Evolutionary conservation across 2,888 invertebrate genomes (phyloP).

Genomic region (Hypolimnas misippus): DNA sequence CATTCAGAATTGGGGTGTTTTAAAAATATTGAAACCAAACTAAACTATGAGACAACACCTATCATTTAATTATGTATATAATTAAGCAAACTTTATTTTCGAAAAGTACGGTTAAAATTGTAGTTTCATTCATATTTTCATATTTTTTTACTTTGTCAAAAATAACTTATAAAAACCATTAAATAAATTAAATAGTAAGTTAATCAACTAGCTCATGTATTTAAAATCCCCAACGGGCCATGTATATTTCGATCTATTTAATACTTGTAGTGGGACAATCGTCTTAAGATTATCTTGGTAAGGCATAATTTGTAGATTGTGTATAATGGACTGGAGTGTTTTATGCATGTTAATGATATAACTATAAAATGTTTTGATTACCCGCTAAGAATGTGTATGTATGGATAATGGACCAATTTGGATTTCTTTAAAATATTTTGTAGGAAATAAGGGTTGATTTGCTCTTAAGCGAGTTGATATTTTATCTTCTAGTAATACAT

Average conservation of each 20-base stretch:
- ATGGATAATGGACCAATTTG: neutral
- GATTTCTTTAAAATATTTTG: neutral
- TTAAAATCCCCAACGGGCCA: neutral
- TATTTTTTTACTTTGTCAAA: no score
- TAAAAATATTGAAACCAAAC: no score
- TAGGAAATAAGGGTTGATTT: neutral
- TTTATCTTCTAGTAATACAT: no score
- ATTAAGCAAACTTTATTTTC: no score
- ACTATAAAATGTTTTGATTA: conserved; percentile 36
- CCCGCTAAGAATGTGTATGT: conserved; percentile 17
- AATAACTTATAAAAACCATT: no score
- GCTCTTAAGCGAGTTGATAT: no score
- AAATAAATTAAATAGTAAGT: no score
- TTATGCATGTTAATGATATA: conserved; percentile 66
- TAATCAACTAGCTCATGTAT: neutral
- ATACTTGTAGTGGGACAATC: conserved; percentile 56
- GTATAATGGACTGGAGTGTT: conserved; percentile 75
- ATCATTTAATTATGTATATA: no score
- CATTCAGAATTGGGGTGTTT: no score
- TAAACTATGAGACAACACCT: no score
- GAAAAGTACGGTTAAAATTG: no score
- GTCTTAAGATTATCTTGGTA: conserved; percentile 58
- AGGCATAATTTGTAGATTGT: conserved; percentile 64
- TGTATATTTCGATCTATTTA: conserved; percentile 5
- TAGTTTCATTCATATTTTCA: no score